These are phyloP conservation scores for Nymphalis c-album DNA, from an alignment of 2,888 invertebrate species.

Conservation along the genomic window DNA sequence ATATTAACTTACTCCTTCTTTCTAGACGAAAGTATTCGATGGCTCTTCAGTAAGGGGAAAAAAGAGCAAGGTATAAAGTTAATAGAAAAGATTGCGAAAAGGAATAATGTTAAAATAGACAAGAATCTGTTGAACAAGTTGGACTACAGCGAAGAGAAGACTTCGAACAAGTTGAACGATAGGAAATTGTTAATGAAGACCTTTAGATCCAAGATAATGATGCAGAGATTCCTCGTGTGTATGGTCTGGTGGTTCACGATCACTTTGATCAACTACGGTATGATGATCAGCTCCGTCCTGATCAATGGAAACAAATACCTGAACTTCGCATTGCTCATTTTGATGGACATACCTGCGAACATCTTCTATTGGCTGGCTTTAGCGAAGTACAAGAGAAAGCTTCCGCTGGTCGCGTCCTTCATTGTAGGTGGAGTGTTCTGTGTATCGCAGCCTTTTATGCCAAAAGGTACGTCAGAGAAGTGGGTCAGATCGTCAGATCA, in stretches of 20 bases:
- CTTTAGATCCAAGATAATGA: slow-evolving; percentile 68
- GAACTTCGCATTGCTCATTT: slow-evolving; percentile 70
- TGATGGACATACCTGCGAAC: slow-evolving; percentile 75
- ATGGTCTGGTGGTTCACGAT: slow-evolving; percentile 77
- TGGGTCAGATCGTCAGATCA: no score
- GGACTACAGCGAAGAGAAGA: slow-evolving; percentile 61
- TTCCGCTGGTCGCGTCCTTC: slow-evolving; percentile 64
- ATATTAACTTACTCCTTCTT: slow-evolving; percentile 66
- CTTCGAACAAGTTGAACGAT: slow-evolving; percentile 52
- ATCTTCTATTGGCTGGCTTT: slow-evolving; percentile 72
- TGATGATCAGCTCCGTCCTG: slow-evolving; percentile 76
- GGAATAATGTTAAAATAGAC: slow-evolving; percentile 61
- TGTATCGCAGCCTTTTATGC: slow-evolving; percentile 67
- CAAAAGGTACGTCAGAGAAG: slow-evolving; percentile 63
- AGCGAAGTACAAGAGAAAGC: slow-evolving; percentile 64
- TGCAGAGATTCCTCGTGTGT: slow-evolving; percentile 70
- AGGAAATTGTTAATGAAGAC: slow-evolving; percentile 64
- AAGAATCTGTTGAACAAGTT: slow-evolving; percentile 54
- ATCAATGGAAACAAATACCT: slow-evolving; percentile 73
- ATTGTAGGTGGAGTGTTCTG: slow-evolving; percentile 69
- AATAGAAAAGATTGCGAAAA: slow-evolving; percentile 66
- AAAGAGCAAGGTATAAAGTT: slow-evolving; percentile 57
- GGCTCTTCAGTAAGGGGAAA: slow-evolving; percentile 73
- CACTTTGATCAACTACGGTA: slow-evolving; percentile 75
- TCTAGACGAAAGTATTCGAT: slow-evolving; percentile 73